Evolutionary conservation across 2,797 vertebrate species (phyloP), one percentile per base, ranked within the genome.

Genomic region (Rhinichthys osculus): DNA sequence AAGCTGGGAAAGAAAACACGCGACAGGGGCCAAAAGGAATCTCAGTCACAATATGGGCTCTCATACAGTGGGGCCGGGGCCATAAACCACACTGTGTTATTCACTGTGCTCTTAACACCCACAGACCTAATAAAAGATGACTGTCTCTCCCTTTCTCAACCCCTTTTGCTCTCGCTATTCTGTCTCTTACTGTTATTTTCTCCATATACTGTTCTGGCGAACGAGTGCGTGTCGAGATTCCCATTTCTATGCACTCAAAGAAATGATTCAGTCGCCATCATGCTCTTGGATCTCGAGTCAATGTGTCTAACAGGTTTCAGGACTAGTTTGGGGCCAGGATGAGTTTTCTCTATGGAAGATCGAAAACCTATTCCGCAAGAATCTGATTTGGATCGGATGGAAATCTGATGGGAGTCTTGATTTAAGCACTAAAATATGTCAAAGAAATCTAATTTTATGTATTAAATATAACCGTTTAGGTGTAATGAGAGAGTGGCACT

Each of bases 111-210:
- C 83, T 50, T 82, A 71, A 86, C 85, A 50, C 82, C 78, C 87
- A 82, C 85, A 83, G 62, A 10, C 78, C 81, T 88, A 86, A 88
- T 88, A 88, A 88, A 88, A 86, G 81, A 83, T 88, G 84, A 86
- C 87, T 69, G 30, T 86, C 54, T 71, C 40, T 71, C n/a, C n/a
- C 84, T 81, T 54, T 59, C 84, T 62, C 77, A 3, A 27, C 30
- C 85, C 57, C 42, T 35, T 35, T 30, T 21, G 33, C 77, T 64
- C 77, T 62, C 57, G n/a, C 35, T 42, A 57, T 72, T 59, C 71
- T 59, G 59, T 42, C 62, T 76, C 64, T 30, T 23, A 64, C 77
- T 64, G 38, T 67, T 69, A 69, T 69, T 81, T 38, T 81, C 78
- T 81, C 78, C 83, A 79, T 44, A 64, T 30, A 79, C 77, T 30